phyloP scores from a whole-genome alignment of 2,113 vertebrate species.

The Anolis sagrei region DNA sequence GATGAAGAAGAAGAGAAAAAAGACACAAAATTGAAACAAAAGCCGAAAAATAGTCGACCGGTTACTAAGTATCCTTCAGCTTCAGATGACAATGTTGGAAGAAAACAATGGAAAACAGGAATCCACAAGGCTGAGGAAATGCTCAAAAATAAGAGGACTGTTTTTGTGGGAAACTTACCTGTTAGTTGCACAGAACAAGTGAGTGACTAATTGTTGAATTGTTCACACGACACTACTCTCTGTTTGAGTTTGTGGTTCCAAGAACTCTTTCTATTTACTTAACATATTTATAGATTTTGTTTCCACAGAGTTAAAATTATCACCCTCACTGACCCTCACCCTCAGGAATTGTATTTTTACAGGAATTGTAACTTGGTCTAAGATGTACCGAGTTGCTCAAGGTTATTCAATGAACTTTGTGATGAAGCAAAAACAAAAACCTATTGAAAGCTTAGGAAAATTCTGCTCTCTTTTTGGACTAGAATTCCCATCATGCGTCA shows the following conservation, averaged over 20 bases:
- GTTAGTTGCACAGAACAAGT: conserved; percentile 85
- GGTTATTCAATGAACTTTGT: neutral
- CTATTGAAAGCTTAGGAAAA: too few relatives aligned
- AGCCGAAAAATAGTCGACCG: conserved; percentile 61
- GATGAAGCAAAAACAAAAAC: neutral
- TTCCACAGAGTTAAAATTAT: neutral
- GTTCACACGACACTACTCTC: neutral
- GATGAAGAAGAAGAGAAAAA: conserved; percentile 79
- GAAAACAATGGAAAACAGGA: conserved; percentile 47
- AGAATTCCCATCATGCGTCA: too few relatives aligned
- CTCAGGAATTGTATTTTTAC: neutral
- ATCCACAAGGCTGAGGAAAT: conserved; percentile 68
- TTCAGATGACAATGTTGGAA: conserved; percentile 30
- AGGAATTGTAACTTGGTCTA: neutral
- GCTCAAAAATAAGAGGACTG: conserved; percentile 81
- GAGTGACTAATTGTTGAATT: neutral
- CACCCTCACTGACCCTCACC: neutral
- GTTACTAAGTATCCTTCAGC: neutral
- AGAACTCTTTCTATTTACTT: neutral
- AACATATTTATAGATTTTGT: neutral
- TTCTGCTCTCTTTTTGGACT: too few relatives aligned
- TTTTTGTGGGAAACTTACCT: conserved; percentile 95
- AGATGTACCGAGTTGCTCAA: neutral
- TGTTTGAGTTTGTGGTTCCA: neutral
- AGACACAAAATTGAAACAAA: conserved; percentile 54